Evolutionary conservation across 1,140 invertebrate genomes (phyloP).

Genomic region (Diabrotica virgifera): DNA sequence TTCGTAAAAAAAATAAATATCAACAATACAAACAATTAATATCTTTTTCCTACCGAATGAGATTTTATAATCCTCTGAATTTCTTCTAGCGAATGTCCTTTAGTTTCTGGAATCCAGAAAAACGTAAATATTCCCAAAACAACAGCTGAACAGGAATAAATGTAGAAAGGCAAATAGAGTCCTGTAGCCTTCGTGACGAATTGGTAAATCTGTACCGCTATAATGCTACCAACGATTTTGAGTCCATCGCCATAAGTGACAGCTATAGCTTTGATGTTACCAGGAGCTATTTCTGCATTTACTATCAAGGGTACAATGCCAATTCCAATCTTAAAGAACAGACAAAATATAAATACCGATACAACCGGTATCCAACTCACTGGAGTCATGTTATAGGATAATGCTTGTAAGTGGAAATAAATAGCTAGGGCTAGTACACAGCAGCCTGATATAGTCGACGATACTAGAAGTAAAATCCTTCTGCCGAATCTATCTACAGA

Average conservation of each 20-base stretch:
- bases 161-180: slow-evolving; percentile 59
- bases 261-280: slow-evolving; percentile 54
- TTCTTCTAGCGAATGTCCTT: slow-evolving; percentile 71
- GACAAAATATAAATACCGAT: slow-evolving; percentile 32
- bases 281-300: slow-evolving; percentile 58
- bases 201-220: slow-evolving; percentile 65
- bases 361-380: slow-evolving; percentile 34
- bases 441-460: slow-evolving; percentile 30
- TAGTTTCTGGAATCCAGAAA: slow-evolving; percentile 71
- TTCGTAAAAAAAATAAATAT: no score
- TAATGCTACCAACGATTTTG: slow-evolving; percentile 52
- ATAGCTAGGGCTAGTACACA: slow-evolving; percentile 32
- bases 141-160: slow-evolving; percentile 61
- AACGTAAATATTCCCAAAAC: slow-evolving; percentile 60
- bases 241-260: slow-evolving; percentile 40
- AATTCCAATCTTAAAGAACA: slow-evolving; percentile 33
- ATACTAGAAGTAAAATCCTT: slow-evolving; percentile 33
- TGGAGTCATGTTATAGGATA: slow-evolving; percentile 13
- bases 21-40: no score
- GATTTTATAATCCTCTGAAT: slow-evolving; percentile 54
- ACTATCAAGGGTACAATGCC: slow-evolving; percentile 67
- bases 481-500: slow-evolving; percentile 39
- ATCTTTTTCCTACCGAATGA: no score
- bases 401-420: slow-evolving; percentile 38
- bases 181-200: slow-evolving; percentile 55